A percentile compares a stretch with the other conserved stretches of the same genome.
Evolutionary conservation across 2,888 invertebrate genomes (phyloP).

Genomic region (Athrips mouffetella): DNA sequence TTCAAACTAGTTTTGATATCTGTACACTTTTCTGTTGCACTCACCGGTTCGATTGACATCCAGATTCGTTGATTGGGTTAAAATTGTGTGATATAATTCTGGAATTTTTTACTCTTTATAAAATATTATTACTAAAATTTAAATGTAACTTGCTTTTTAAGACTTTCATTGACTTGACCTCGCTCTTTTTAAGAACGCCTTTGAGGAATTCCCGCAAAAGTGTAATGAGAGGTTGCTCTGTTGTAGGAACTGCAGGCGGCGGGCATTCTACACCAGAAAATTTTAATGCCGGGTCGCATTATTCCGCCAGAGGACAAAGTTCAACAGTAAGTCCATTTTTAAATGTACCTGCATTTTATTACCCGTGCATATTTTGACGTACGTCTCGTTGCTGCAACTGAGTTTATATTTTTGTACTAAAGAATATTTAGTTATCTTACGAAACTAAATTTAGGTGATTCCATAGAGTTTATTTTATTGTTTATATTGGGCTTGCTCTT

Average conservation of each 20-base stretch:
- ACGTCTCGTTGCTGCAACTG: too few species aligned
- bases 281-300: conserved; percentile 62
- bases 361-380: too few species aligned
- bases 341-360: too few species aligned
- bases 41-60: neutral
- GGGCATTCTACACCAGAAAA: conserved; percentile 61
- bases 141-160: too few species aligned
- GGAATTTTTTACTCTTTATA: too few species aligned
- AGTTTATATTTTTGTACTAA: too few species aligned
- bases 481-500: too few species aligned
- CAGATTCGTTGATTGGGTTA: too few species aligned
- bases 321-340: conserved; percentile 50
- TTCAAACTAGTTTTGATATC: conserved; percentile 35
- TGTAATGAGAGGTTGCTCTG: conserved; percentile 36
- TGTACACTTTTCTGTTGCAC: conserved; percentile 18
- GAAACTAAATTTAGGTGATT: neutral
- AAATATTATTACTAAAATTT: too few species aligned
- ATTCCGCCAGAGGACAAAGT: conserved; percentile 60
- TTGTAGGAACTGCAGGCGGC: conserved; percentile 57
- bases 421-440: too few species aligned
- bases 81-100: too few species aligned
- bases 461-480: too few species aligned
- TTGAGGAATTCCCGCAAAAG: neutral
- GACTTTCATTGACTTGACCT: neutral
- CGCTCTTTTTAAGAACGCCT: neutral